Evolutionary conservation across 2,113 vertebrate genomes (phyloP).

Genomic region (Macroglossus sobrinus): DNA sequence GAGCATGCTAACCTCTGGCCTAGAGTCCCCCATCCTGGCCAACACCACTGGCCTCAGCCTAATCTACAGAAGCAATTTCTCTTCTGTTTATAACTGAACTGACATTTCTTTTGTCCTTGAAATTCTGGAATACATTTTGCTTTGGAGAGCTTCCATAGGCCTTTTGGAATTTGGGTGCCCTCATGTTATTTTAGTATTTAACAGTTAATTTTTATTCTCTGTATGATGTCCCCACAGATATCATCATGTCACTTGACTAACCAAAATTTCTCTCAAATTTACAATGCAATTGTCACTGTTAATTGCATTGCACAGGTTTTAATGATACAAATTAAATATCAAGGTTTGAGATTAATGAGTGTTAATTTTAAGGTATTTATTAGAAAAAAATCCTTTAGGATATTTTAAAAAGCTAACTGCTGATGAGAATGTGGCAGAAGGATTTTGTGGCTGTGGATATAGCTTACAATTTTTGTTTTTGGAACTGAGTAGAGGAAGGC

Average conservation of each 20-base stretch:
- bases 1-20: not conserved
- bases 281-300: not conserved
- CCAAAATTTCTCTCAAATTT: not conserved
- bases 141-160: not conserved
- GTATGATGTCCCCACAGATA: not conserved
- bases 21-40: too few species aligned
- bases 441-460: not conserved
- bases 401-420: not conserved
- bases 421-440: not conserved
- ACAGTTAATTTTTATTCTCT: not conserved
- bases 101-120: not conserved
- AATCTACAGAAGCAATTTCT: not conserved
- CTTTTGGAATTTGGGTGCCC: not conserved
- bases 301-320: not conserved
- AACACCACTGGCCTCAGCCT: not conserved
- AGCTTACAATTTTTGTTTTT: not conserved
- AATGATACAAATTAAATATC: not conserved
- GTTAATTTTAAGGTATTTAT: constrained; percentile 22
- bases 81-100: not conserved
- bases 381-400: not conserved
- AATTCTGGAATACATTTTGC: not conserved
- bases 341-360: not conserved
- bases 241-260: not conserved
- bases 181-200: not conserved
- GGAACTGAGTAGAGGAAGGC: not conserved